Evolutionary conservation across 2,888 invertebrate species (phyloP).

Genomic region (Pammene aurita): DNA sequence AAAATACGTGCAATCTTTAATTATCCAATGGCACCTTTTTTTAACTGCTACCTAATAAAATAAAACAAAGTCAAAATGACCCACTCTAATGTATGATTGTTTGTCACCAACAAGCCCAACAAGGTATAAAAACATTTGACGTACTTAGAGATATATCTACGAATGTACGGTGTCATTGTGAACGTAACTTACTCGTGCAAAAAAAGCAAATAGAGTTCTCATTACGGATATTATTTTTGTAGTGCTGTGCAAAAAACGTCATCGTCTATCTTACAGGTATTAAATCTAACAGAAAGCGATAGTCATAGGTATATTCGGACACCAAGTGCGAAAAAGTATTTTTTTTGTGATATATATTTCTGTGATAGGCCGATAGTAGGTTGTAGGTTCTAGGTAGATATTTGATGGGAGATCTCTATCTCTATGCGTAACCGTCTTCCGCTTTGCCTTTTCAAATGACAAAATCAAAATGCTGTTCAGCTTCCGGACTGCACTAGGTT

Average conservation of each 20-base stretch:
- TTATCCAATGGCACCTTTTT: too few relatives aligned
- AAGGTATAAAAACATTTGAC: too few relatives aligned
- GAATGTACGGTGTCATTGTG: neutral
- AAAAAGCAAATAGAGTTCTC: slow-evolving; percentile 17
- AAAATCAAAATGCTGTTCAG: neutral
- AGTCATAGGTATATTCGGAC: too few relatives aligned
- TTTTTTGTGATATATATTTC: too few relatives aligned
- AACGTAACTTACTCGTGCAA: slow-evolving; percentile 6
- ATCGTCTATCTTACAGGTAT: neutral
- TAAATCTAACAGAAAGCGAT: slow-evolving; percentile 7
- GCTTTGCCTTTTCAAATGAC: slow-evolving; percentile 8
- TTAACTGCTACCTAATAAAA: too few relatives aligned
- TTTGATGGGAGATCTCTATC: neutral
- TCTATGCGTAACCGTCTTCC: neutral
- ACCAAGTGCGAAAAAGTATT: too few relatives aligned
- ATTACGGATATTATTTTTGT: slow-evolving; percentile 18
- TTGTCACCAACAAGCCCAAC: too few relatives aligned
- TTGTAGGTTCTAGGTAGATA: too few relatives aligned
- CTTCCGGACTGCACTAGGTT: neutral
- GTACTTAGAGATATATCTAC: neutral
- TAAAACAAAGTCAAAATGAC: too few relatives aligned
- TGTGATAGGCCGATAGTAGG: too few relatives aligned
- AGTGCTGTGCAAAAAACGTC: slow-evolving; percentile 16
- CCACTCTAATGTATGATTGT: too few relatives aligned
- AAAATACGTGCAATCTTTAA: too few relatives aligned